A percentile compares a stretch with the other conserved stretches of the same genome.
These are phyloP conservation scores for Diachrysia chrysitis DNA, from an alignment of 2,888 invertebrate species.

Conservation along the genomic window DNA sequence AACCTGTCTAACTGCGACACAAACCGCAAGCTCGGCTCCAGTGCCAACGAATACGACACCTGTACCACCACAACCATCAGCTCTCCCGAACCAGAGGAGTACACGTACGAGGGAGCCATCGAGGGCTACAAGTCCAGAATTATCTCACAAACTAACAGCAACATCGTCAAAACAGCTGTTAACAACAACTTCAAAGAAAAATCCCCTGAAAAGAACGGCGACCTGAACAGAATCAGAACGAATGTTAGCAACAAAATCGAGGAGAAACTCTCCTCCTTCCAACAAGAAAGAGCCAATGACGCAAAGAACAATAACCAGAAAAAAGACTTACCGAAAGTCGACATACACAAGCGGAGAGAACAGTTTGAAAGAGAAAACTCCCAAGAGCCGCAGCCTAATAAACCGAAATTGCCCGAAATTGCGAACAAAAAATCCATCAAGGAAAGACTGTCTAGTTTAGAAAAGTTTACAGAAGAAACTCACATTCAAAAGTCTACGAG, in stretches of 20 bases:
- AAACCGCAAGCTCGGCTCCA: conserved; percentile 85
- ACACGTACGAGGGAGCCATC: conserved; percentile 96
- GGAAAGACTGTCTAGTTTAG: conserved; percentile 92
- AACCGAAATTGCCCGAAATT: conserved; percentile 90
- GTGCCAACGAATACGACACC: conserved; percentile 91
- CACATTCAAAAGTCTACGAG: conserved; percentile 82
- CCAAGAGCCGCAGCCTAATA: conserved; percentile 84
- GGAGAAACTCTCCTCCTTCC: conserved; percentile 90
- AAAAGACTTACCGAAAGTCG: conserved; percentile 93
- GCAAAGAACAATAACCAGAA: conserved; percentile 84
- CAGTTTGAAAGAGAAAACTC: conserved; percentile 93
- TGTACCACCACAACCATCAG: conserved; percentile 91
- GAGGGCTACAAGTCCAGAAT: conserved; percentile 95
- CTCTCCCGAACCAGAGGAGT: conserved; percentile 93
- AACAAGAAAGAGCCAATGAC: conserved; percentile 84
- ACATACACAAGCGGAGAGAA: conserved; percentile 94
- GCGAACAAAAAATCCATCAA: conserved; percentile 92
- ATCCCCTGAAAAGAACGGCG: conserved; percentile 82
- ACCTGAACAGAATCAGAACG: conserved; percentile 85
- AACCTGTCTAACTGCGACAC: conserved; percentile 84
- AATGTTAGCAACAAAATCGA: conserved; percentile 90
- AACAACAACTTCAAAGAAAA: conserved; percentile 85
- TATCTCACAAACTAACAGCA: conserved; percentile 89
- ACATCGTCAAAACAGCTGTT: conserved; percentile 82
- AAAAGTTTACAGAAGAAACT: conserved; percentile 90